Conservation (phyloP, 2,888 invertebrate species). For the Dascillus cervinus region DNA sequence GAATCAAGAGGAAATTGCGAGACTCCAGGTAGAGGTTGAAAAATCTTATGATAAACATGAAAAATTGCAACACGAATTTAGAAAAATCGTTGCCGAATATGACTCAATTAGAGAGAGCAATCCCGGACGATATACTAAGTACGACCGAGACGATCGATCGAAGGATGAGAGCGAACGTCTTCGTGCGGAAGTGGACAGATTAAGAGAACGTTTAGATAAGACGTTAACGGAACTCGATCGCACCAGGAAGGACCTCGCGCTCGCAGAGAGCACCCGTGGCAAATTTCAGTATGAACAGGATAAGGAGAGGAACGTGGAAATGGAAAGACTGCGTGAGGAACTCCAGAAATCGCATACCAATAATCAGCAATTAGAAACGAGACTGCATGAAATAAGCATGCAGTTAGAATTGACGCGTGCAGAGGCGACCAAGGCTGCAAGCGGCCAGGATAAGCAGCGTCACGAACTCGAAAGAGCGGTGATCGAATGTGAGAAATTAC, state of each 20-base stretch:
- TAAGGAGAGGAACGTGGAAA: conserved; percentile 53
- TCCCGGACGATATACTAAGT: conserved; percentile 65
- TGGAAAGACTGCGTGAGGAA: conserved; percentile 67
- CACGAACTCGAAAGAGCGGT: conserved; percentile 74
- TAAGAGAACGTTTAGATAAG: conserved; percentile 74
- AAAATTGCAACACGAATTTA: conserved; percentile 71
- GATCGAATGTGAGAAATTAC: conserved; percentile 82
- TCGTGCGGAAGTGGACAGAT: conserved; percentile 72
- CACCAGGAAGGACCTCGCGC: conserved; percentile 66
- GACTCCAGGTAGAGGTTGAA: conserved; percentile 79
- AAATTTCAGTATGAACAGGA: conserved; percentile 72
- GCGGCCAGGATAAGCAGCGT: conserved; percentile 72
- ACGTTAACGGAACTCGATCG: conserved; percentile 71
- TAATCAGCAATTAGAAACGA: conserved; percentile 64
- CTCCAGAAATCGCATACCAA: conserved; percentile 57
- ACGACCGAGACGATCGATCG: conserved; percentile 59
- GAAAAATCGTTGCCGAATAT: conserved; percentile 71
- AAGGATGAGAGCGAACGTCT: conserved; percentile 72
- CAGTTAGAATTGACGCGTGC: conserved; percentile 74
- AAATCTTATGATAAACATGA: conserved; percentile 89
- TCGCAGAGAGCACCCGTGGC: conserved; percentile 68
- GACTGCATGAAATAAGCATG: conserved; percentile 71
- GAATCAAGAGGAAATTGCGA: conserved; percentile 80
- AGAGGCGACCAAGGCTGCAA: conserved; percentile 66
- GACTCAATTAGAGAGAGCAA: conserved; percentile 73